A percentile compares a stretch with the other conserved stretches of the same genome.
These are phyloP conservation scores for Eupsilia transversa DNA, from an alignment of 2,888 invertebrate genomes.

Conservation along the genomic window DNA sequence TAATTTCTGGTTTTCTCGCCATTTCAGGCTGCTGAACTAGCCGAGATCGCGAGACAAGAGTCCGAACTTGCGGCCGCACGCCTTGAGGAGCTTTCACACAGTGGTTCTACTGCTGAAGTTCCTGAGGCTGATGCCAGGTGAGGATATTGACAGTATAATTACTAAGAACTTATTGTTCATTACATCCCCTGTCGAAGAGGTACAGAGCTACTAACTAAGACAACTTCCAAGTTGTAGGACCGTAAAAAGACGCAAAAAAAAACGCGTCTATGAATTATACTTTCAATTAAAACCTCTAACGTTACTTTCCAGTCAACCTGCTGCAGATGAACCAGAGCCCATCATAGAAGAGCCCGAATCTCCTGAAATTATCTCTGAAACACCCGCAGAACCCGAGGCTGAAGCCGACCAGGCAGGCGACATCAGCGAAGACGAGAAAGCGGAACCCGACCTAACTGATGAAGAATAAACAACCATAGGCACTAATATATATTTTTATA, in stretches of 20 bases:
- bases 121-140: conserved; percentile 83
- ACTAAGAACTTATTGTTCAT: conserved; percentile 1
- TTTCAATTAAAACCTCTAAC: not conserved
- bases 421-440: conserved; percentile 87
- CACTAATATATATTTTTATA: conserved; percentile 65
- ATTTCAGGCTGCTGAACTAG: conserved; percentile 92
- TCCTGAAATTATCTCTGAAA: conserved; percentile 81
- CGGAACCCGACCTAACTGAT: conserved; percentile 89
- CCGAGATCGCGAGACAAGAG: conserved; percentile 91
- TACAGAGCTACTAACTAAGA: not conserved
- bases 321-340: conserved; percentile 83
- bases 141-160: not conserved
- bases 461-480: conserved; percentile 82
- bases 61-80: conserved; percentile 91
- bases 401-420: conserved; percentile 78
- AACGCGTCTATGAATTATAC: not conserved
- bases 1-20: not conserved
- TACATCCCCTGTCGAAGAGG: not conserved
- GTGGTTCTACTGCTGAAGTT: conserved; percentile 83
- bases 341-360: conserved; percentile 88
- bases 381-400: conserved; percentile 69
- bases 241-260: not conserved
- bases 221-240: not conserved
- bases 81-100: conserved; percentile 90
- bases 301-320: conserved; percentile 75